Evolutionary conservation across 2,888 invertebrate genomes (phyloP), one percentile per base, ranked within the genome.

Genomic region (Heteromyza rotundicornis): DNA sequence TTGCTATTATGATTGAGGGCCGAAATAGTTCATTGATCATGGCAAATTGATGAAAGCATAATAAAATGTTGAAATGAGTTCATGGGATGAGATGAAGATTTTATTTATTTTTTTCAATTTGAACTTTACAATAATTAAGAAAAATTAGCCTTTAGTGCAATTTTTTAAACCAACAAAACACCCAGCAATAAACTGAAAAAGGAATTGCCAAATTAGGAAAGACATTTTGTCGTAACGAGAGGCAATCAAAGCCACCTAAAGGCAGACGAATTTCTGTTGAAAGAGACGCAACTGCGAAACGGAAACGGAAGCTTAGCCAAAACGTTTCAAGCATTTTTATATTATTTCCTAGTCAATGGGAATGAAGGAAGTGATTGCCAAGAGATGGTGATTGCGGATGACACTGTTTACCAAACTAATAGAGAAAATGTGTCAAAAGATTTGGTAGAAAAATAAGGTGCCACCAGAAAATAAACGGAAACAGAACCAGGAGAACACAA

Each of bases 381-480:
- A 52, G n/a, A 27, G 52, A 52, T 52, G 55, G 20, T n/a, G 47
- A 50, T 55, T 55, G 50, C n/a, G 40, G 50, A 22, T 49, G 47
- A 44, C 32, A 24, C 47, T 27, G 53, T 54, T 54, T 53, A 53
- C 53, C 55, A 27, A 60, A 27, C 54, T 50, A 60, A 60, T 60
- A 60, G 47, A 32, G 23, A 36, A 60, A 54, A 50, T 55, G 60
- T 60, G 54, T 55, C 49, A 55, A 55, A 49, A 55, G 47, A 47
- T 50, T 60, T 32, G n/a, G 3, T 7, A 36, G 23, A n/a, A 24
- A 16, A 24, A n/a, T n/a, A n/a, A n/a, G n/a, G n/a, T n/a, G n/a
- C 3, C 12, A 23, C 40, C 24, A 36, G 10, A 24, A 47, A 50
- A n/a, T n/a, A 20, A 19, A 2, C 23, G 24, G 17, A 16, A 47